Conservation (phyloP, 2,113 vertebrate genomes). For the Bos indicus region DNA sequence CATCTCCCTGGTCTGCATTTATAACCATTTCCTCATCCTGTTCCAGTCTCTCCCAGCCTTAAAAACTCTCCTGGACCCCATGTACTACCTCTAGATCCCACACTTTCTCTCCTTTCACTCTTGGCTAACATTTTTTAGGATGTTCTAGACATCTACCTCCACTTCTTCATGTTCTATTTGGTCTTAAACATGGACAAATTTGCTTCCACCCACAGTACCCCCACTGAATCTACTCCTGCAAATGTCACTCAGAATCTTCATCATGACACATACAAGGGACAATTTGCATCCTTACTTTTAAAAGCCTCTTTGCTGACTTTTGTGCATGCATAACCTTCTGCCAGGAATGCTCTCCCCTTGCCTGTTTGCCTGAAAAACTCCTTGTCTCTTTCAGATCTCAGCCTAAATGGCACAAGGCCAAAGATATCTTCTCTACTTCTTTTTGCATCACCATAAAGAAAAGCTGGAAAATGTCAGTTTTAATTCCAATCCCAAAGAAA, state of each 20-base stretch:
- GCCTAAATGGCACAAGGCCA: background rate
- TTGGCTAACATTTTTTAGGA: background rate
- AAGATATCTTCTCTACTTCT: background rate
- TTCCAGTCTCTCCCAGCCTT: background rate
- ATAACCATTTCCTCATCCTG: background rate
- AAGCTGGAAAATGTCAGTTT: background rate
- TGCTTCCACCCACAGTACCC: background rate
- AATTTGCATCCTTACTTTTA: background rate
- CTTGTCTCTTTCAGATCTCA: background rate
- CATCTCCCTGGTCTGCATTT: background rate
- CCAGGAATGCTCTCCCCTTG: background rate
- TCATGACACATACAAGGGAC: background rate
- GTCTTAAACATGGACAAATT: background rate
- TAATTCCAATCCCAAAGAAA: background rate
- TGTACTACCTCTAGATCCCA: background rate
- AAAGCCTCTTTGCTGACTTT: background rate
- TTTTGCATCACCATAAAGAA: background rate
- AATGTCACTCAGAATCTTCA: background rate
- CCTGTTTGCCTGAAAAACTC: background rate
- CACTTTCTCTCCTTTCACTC: background rate
- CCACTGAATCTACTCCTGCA: background rate
- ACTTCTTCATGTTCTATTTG: background rate
- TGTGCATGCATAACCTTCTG: background rate
- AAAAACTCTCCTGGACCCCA: background rate
- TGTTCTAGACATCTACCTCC: background rate